Evolutionary conservation across 1,140 invertebrate species (phyloP), one percentile per base, ranked within the genome.

Genomic region (Sogatella furcifera): DNA sequence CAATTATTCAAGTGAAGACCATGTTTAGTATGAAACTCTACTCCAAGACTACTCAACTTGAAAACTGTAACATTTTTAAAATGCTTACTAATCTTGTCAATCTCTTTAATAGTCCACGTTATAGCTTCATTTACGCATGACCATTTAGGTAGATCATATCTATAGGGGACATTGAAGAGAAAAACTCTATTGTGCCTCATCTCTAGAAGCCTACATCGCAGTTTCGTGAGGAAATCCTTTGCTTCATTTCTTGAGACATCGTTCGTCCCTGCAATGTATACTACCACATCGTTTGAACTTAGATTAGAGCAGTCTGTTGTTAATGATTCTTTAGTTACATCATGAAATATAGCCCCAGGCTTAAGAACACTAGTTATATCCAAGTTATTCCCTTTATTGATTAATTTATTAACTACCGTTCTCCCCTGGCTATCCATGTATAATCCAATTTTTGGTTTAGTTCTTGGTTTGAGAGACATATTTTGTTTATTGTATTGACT

Each of bases 71-170:
- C 60, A 61, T 61, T 61, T 15, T 15, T 41, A 42, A 41, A 57
- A 43, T 21, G 13, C 14, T 53, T 21, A 57, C 60, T 55, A 15
- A 61, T 28, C 19, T 41, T 21, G 17, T 46, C 6, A 19, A 43
- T 38, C 14, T 21, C 19, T 41, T 49, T 17, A 46, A 43, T 61
- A 5, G 60, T 61, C 15, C 56, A 56, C 24, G 14, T 57, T 2
- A 61, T 55, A 56, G 55, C 60, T 34, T 58, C 21, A 42, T 61
- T 61, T 4, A 61, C 53, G 57, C 19, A 17, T 19, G 53, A 58
- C 53, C 60, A 58, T 14, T 41, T 31, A 17, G 19, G 19, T 3
- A 56, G 53, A 57, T 61, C 60, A 43, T 61, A 53, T 57, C 52
- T 55, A 5, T 61, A 31, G 15, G 54, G 52, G 11, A 61, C n/a